phyloP scores from a whole-genome alignment of 2,797 vertebrate species.

The Pantherophis alleghaniensis region DNA sequence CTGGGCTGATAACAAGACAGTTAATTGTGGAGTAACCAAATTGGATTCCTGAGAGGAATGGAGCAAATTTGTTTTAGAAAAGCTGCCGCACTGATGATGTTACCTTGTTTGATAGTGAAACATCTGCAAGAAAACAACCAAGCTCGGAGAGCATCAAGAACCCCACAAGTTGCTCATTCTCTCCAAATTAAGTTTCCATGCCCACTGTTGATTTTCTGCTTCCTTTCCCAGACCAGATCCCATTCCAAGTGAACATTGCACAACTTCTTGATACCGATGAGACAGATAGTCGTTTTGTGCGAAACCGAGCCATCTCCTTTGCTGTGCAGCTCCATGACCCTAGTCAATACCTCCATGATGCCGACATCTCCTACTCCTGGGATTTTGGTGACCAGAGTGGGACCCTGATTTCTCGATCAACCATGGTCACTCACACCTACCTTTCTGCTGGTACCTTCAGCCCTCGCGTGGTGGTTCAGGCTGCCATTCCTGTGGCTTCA shows the following conservation, averaged over 20 bases:
- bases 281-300: constrained; percentile 82
- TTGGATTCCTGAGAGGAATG: not conserved
- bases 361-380: constrained; percentile 91
- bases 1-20: too few relatives aligned
- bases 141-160: not conserved
- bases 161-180: not conserved
- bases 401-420: constrained; percentile 86
- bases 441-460: constrained; percentile 75
- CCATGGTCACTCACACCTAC: constrained; percentile 87
- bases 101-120: not conserved
- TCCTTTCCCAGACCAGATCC: constrained; percentile 84
- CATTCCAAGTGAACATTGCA: constrained; percentile 80
- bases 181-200: not conserved
- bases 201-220: not conserved
- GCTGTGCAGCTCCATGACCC: constrained; percentile 87
- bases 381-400: constrained; percentile 92
- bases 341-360: constrained; percentile 80
- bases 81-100: not conserved
- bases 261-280: constrained; percentile 81
- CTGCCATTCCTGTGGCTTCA: constrained; percentile 80
- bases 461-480: constrained; percentile 86
- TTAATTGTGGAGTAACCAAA: not conserved
- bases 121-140: not conserved
- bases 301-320: constrained; percentile 87
- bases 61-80: not conserved